Conservation (phyloP, 2,888 invertebrate genomes). For the Neoscelio sp. region DNA sequence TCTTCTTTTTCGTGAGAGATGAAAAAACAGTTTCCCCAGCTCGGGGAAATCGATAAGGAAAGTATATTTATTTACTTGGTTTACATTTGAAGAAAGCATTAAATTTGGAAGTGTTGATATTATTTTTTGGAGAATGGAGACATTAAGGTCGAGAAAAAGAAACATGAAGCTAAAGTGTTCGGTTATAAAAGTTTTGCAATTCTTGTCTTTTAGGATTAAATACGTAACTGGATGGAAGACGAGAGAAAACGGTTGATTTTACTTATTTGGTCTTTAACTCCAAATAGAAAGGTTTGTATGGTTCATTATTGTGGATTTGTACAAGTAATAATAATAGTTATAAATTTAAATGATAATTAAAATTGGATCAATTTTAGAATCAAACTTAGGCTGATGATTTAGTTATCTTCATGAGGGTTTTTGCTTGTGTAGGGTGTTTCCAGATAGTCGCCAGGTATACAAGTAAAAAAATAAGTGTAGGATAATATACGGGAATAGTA, state of each 20-base stretch:
- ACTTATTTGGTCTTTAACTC: too few relatives aligned
- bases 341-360: too few relatives aligned
- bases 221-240: slow-evolving; percentile 26
- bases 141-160: background rate
- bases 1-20: background rate
- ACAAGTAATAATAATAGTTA: too few relatives aligned
- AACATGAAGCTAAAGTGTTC: background rate
- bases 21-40: background rate
- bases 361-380: too few relatives aligned
- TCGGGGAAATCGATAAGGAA: background rate
- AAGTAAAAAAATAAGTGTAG: too few relatives aligned
- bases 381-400: too few relatives aligned
- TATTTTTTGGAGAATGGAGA: background rate
- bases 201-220: background rate
- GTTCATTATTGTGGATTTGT: too few relatives aligned
- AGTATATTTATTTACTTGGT: slow-evolving; percentile 1
- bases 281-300: too few relatives aligned
- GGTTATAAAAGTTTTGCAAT: slow-evolving; percentile 17
- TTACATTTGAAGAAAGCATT: background rate
- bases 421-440: too few relatives aligned
- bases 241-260: slow-evolving; percentile 20
- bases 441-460: too few relatives aligned
- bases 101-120: slow-evolving; percentile 6
- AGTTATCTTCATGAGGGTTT: too few relatives aligned
- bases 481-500: too few relatives aligned